These are phyloP conservation scores for Mionectes olivaceus DNA, from an alignment of 2,797 vertebrate genomes.

Conservation along the genomic window DNA sequence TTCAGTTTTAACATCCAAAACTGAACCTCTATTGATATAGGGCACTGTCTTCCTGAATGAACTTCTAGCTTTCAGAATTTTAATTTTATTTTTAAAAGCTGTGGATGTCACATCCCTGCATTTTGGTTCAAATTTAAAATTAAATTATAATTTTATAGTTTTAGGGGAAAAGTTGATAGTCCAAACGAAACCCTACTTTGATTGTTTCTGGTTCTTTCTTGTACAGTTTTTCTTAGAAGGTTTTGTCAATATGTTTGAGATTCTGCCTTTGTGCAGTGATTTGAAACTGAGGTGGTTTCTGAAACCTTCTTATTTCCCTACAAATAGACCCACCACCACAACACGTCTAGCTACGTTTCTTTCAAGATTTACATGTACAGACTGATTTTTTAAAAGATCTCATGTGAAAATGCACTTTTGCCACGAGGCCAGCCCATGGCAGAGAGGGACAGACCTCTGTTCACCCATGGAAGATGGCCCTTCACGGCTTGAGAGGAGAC, in stretches of 20 bases:
- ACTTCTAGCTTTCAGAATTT: background rate
- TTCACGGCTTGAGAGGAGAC: background rate
- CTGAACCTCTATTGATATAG: background rate
- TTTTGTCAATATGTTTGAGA: background rate
- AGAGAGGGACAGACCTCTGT: background rate
- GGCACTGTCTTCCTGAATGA: background rate
- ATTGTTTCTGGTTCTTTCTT: background rate
- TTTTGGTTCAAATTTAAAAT: background rate
- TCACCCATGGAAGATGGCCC: background rate
- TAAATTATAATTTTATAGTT: background rate
- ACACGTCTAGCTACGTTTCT: background rate
- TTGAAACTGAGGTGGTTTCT: background rate
- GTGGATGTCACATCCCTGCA: background rate
- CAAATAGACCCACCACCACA: background rate
- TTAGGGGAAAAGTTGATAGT: background rate
- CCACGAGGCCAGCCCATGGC: accelerated
- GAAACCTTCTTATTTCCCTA: background rate
- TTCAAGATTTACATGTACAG: background rate
- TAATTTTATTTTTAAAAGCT: background rate
- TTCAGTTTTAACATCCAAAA: background rate
- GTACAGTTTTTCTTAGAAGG: background rate
- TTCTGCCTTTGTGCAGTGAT: background rate
- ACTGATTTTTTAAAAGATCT: background rate
- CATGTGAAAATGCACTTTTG: background rate
- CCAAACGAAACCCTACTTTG: background rate